A percentile compares a stretch with the other conserved stretches of the same genome.
phyloP scores from a whole-genome alignment of 2,888 invertebrate species.

The Lasioglossum vierecki region DNA sequence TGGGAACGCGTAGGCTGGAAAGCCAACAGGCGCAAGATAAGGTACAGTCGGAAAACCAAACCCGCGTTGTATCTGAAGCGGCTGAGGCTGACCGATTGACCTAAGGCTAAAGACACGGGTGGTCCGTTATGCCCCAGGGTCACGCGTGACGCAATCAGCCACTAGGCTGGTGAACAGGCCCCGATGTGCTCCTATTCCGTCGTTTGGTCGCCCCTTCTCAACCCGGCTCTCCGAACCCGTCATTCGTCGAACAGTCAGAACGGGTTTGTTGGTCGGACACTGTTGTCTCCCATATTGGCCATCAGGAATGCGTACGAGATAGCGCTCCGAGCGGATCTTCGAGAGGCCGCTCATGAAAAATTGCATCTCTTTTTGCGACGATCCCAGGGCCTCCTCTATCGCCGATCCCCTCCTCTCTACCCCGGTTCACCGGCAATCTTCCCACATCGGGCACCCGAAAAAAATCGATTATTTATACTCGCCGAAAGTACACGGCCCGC shows the following conservation, averaged over 20 bases:
- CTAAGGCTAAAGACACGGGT: conserved; percentile 77
- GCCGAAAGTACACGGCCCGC: neutral
- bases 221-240: conserved; percentile 45
- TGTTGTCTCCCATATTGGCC: conserved; percentile 62
- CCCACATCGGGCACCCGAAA: neutral
- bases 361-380: conserved; percentile 22
- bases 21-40: conserved; percentile 51
- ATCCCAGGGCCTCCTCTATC: neutral
- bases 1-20: conserved; percentile 66
- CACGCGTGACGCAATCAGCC: conserved; percentile 78
- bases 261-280: conserved; percentile 63
- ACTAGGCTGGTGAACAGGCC: conserved; percentile 52
- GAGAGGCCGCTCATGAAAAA: conserved; percentile 37
- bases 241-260: conserved; percentile 65
- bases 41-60: conserved; percentile 52
- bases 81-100: conserved; percentile 78
- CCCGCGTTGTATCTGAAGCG: conserved; percentile 55
- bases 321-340: conserved; percentile 57
- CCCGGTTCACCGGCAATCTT: neutral
- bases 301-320: conserved; percentile 64
- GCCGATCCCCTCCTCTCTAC: neutral
- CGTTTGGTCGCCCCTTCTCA: conserved; percentile 58
- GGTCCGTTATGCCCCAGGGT: conserved; percentile 81
- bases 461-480: conserved; percentile 4
- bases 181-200: conserved; percentile 76